Evolutionary conservation across 2,113 vertebrate genomes (phyloP), one percentile per base, ranked within the genome.

Genomic region (Lasiurus borealis): DNA sequence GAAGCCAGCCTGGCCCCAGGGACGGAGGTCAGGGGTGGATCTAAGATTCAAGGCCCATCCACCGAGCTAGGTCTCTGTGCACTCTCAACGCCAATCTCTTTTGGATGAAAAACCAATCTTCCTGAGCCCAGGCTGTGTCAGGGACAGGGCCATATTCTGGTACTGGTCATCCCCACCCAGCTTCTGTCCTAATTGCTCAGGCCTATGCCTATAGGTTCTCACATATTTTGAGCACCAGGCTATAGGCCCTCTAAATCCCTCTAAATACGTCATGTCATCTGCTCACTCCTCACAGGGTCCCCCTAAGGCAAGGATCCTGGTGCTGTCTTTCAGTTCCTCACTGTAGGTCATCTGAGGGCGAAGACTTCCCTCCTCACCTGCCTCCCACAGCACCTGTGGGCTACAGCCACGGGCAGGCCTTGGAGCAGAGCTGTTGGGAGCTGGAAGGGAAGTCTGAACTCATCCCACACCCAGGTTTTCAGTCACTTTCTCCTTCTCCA

Each of bases 71-170:
- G n/a, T 78, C 29, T 80, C 83, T 14, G 8, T 6, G 4, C 2
- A 19, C 40, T 34, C 21, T 27, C 14, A 19, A 13, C 21, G 54
- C 11, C 48, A 69, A 16, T 9, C 31, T 36, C 62, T 18, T 23
- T 12, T 52, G 50, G 48, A 68, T 0, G 4, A 6, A n/a, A n/a
- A 85, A 46, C 25, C 31, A 10, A 1, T 1, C 29, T 66, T 18
- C 23, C 57, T 1, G 6, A n/a, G 36, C 64, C 54, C 34, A 29
- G 0, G 18, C 23, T 6, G 6, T 8, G 9, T 3, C 3, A 1
- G 15, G 29, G 29, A 31, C 8, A 40, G 18, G 25, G 1, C 12
- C 16, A 8, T 2, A 29, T 16, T 29, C 48, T 27, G 4, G n/a
- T 19, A 0, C 12, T 14, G 54, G 31, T 34, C 34, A 34, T 3